A percentile compares a stretch with the other conserved stretches of the same genome.
Evolutionary conservation across 2,113 vertebrate genomes (phyloP).

Genomic region (Vidua chalybeata): DNA sequence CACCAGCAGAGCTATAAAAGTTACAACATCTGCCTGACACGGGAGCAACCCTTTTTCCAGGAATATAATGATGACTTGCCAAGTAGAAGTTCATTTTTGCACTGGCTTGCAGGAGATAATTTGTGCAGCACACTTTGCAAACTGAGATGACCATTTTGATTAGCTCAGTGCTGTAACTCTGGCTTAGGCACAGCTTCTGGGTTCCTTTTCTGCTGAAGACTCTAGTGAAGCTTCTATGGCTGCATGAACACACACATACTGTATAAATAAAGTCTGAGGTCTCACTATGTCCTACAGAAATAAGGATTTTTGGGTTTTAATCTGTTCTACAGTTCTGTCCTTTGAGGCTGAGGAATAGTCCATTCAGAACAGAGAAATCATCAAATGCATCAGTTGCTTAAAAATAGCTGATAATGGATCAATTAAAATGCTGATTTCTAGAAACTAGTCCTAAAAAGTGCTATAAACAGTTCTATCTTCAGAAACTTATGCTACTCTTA

Average conservation of each 20-base stretch:
- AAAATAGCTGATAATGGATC: background rate
- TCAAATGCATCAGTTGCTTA: background rate
- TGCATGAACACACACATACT: background rate
- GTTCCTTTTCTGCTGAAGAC: background rate
- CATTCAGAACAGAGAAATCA: background rate
- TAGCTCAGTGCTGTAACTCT: background rate
- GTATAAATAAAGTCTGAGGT: fast-evolving
- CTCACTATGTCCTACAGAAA: background rate
- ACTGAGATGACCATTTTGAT: background rate
- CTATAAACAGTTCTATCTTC: background rate
- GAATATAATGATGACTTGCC: background rate
- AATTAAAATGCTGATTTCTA: background rate
- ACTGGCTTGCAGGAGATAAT: background rate
- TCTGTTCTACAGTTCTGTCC: background rate
- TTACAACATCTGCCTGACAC: background rate
- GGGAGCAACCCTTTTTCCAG: background rate
- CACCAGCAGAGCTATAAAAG: background rate
- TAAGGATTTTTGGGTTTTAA: background rate
- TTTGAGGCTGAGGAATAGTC: background rate
- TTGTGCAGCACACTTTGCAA: background rate
- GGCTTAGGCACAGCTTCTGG: background rate
- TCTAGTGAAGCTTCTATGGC: background rate
- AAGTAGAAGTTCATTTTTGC: background rate
- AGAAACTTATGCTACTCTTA: background rate
- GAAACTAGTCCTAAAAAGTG: background rate